A percentile compares a stretch with the other conserved stretches of the same genome.
These are phyloP conservation scores for Antheraea yamamai DNA, from an alignment of 2,888 invertebrate genomes.

Conservation along the genomic window DNA sequence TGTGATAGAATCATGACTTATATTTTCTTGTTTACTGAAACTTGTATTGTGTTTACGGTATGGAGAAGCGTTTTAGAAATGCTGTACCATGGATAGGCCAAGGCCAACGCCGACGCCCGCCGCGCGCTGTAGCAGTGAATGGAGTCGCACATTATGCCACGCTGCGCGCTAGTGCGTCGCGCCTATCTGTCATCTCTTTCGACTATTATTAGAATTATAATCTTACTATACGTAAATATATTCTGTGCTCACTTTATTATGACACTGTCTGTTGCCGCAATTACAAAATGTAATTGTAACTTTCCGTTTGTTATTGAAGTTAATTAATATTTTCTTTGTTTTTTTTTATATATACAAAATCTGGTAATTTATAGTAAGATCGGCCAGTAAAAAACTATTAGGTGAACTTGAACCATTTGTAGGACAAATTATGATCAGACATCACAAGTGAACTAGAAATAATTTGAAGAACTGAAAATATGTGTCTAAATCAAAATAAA, in stretches of 20 bases:
- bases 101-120: slow-evolving; percentile 58
- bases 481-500: too few relatives aligned
- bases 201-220: slow-evolving; percentile 65
- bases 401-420: not conserved
- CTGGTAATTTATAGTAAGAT: too few relatives aligned
- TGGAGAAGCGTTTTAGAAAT: slow-evolving; percentile 59
- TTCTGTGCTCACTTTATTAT: slow-evolving; percentile 3
- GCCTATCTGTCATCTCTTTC: slow-evolving; percentile 46
- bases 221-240: slow-evolving; percentile 32
- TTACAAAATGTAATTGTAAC: not conserved
- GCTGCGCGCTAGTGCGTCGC: slow-evolving; percentile 26
- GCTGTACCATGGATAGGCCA: slow-evolving; percentile 62
- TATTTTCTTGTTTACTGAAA: not conserved
- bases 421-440: too few relatives aligned
- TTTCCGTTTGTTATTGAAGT: not conserved
- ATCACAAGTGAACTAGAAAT: too few relatives aligned
- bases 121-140: slow-evolving; percentile 53
- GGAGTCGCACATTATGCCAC: slow-evolving; percentile 61
- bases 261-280: not conserved
- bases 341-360: too few relatives aligned
- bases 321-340: not conserved
- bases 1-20: too few relatives aligned
- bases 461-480: too few relatives aligned
- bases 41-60: slow-evolving; percentile 20
- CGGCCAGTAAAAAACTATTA: not conserved